Evolutionary conservation across 64 coral and sea anemone species (phyloP), one percentile per base, ranked within the genome.

Genomic region (Pocillopora verrucosa): DNA sequence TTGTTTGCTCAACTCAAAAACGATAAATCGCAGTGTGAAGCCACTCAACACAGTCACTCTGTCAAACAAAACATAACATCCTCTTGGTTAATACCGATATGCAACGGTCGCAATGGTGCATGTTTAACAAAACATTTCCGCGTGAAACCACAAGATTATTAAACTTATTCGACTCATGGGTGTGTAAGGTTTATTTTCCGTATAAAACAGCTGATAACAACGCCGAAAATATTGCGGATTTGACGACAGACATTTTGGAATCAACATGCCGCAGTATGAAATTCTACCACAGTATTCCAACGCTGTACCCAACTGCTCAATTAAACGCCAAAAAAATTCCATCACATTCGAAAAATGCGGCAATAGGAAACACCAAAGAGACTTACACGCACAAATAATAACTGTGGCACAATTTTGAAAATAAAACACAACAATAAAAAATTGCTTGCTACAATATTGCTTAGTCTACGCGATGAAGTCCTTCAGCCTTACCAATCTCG

Each of bases 401-500:
- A 41, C 11, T 85, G 82, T 5, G 4, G 10, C 15, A 57, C 37
- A 58, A 70, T 72, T 58, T 13, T 72, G 7, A 16, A 11, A 20
- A 72, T 56, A 81, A 51, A 72, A 51, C n/a, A 15, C 37, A 85
- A 38, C 11, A 85, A 56, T 57, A 13, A 57, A 45, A 7, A 45
- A 67, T 13, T n/a, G 9, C 38, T 83, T 69, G 37, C 35, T n/a
- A 26, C 62, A 45, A 69, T 69, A 35, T 68, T 19, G 7, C 13
- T 68, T 10, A 57, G 38, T 51, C 30, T 24, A 72, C 57, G 64
- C 36, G 62, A 72, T 58, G 65, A 72, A 58, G 34, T 70, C 3
- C 22, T 70, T 67, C 19, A 24, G 11, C 74, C 95, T 96, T 70
- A 96, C 95, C 91, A 96, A 88, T 65, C 91, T 88, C 26, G 87